A percentile compares a stretch with the other conserved stretches of the same genome.
phyloP scores from a whole-genome alignment of 2,797 vertebrate genomes.

The Sebastes hubbsi region DNA sequence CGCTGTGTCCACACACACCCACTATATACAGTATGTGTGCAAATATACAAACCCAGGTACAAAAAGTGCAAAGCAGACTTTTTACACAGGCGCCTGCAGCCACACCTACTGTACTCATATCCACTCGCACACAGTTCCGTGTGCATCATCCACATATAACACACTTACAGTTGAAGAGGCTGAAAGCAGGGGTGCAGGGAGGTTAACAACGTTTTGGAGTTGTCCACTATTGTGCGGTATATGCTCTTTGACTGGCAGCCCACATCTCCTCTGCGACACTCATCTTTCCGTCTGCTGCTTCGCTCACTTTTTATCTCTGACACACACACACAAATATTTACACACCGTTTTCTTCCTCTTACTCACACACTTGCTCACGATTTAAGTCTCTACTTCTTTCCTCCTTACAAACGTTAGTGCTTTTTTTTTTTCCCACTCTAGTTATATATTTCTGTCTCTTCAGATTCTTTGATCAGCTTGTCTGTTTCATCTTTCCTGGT shows the following conservation, averaged over 20 bases:
- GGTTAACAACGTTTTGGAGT: conserved; percentile 22
- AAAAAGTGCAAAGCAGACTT: neutral
- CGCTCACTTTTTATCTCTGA: neutral
- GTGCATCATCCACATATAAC: neutral
- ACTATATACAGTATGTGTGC: neutral
- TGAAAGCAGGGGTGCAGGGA: neutral
- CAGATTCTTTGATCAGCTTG: conserved; percentile 58
- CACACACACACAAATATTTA: conserved; percentile 22
- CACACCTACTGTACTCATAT: neutral
- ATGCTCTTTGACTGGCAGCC: conserved; percentile 20
- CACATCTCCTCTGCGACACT: neutral
- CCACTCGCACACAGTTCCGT: neutral
- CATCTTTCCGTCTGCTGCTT: neutral
- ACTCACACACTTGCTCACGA: neutral
- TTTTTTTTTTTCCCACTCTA: neutral
- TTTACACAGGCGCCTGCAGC: neutral
- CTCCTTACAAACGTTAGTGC: neutral
- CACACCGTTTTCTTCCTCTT: neutral
- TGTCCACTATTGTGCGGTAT: conserved; percentile 3
- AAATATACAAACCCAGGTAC: conserved; percentile 14
- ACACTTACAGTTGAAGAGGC: conserved; percentile 15
- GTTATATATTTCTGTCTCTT: conserved; percentile 45
- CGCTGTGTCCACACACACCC: neutral
- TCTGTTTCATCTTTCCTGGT: conserved; percentile 45
- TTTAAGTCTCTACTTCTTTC: neutral